Conservation (phyloP, 2,797 vertebrate genomes). For the Chrysolophus pictus region DNA sequence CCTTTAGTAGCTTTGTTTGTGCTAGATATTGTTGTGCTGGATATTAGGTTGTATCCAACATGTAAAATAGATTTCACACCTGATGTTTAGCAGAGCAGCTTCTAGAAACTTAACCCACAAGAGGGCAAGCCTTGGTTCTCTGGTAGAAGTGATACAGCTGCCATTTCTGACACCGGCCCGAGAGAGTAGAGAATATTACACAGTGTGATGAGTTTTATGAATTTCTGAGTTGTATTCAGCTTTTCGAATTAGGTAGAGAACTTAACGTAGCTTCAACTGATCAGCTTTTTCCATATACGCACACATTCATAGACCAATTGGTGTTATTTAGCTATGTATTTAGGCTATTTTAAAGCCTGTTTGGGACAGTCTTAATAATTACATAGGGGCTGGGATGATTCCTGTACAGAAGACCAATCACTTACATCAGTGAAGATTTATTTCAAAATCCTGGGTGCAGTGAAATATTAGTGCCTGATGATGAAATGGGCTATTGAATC, state of each 20-base stretch:
- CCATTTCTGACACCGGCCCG: background rate
- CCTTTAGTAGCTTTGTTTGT: background rate
- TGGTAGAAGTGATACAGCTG: background rate
- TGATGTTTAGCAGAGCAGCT: background rate
- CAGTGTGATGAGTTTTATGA: background rate
- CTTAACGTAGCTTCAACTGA: background rate
- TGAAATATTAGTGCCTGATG: background rate
- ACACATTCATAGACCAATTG: background rate
- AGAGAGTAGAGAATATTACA: background rate
- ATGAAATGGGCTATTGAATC: conserved; percentile 30
- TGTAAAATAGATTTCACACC: background rate
- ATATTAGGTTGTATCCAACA: background rate
- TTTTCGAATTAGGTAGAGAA: background rate
- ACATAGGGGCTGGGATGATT: background rate
- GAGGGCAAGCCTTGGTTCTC: background rate
- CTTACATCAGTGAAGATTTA: background rate
- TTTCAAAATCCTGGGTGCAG: background rate
- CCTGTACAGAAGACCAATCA: background rate
- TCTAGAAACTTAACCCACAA: background rate
- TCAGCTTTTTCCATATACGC: background rate
- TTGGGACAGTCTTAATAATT: background rate
- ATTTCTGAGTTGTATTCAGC: background rate
- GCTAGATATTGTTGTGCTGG: too few species aligned
- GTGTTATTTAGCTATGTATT: background rate
- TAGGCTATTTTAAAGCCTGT: background rate